A percentile compares a stretch with the other conserved stretches of the same genome.
Evolutionary conservation across 2,888 invertebrate genomes (phyloP).

Genomic region (Ophonus ardosiacus): DNA sequence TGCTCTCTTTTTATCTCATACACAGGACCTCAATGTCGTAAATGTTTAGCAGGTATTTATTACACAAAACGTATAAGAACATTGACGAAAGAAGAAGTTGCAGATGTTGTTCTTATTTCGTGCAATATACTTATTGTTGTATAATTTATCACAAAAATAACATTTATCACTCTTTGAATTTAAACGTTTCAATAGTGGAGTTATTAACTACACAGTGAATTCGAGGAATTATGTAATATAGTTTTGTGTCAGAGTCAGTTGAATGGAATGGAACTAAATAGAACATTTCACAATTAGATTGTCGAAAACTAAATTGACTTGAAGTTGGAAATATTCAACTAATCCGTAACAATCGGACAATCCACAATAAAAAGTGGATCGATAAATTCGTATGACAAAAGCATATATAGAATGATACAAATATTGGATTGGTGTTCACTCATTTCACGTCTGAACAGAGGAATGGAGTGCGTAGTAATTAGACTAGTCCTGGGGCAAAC

Average conservation of each 20-base stretch:
- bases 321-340: constrained; percentile 13
- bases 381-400: constrained; percentile 15
- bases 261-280: not conserved
- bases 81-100: too few relatives aligned
- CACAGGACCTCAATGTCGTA: too few relatives aligned
- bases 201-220: too few relatives aligned
- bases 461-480: constrained; percentile 50
- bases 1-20: too few relatives aligned
- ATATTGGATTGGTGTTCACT: constrained; percentile 19
- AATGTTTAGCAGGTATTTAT: too few relatives aligned
- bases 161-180: too few relatives aligned
- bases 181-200: too few relatives aligned
- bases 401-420: not conserved
- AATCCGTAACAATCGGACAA: constrained; percentile 13
- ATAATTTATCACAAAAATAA: too few relatives aligned
- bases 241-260: not conserved
- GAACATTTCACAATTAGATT: constrained; percentile 1
- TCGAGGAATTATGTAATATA: not conserved
- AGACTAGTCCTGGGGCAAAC: constrained; percentile 50
- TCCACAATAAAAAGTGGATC: constrained; percentile 9
- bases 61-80: too few relatives aligned
- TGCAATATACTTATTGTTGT: too few relatives aligned
- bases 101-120: too few relatives aligned
- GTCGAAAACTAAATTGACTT: not conserved
- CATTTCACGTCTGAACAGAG: constrained; percentile 29